Conservation (phyloP, 2,113 vertebrate species). For the Okapia johnstoni region DNA sequence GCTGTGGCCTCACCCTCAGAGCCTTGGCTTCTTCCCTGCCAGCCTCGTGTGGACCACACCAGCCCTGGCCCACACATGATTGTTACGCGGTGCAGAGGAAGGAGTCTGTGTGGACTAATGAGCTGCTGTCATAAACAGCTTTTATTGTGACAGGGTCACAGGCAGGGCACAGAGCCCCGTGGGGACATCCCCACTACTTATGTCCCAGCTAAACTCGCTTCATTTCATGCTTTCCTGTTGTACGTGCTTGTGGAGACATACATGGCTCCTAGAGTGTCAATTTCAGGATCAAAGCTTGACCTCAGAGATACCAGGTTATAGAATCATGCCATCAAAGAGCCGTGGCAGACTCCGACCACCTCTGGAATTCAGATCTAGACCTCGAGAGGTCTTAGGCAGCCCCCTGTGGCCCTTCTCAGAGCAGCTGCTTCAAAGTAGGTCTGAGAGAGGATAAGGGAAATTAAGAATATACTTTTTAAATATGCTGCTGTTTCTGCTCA, state of each 20-base stretch:
- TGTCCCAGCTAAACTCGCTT: background rate
- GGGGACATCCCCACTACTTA: background rate
- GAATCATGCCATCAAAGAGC: background rate
- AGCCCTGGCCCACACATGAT: background rate
- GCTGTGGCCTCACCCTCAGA: background rate
- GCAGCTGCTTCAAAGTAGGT: background rate
- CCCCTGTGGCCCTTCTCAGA: background rate
- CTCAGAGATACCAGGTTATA: background rate
- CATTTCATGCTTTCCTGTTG: background rate
- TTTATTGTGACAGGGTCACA: background rate
- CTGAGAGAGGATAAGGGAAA: background rate
- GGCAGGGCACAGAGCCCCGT: background rate
- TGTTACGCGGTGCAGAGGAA: background rate
- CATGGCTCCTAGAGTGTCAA: background rate
- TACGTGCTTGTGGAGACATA: background rate
- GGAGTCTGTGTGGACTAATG: background rate
- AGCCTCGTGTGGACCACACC: background rate
- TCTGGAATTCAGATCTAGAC: background rate
- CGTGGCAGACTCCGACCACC: background rate
- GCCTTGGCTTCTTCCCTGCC: background rate
- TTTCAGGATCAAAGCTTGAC: conserved; percentile 46
- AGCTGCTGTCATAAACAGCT: background rate
- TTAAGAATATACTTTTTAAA: background rate
- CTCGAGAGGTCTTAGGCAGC: background rate
- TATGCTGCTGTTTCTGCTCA: background rate